Conservation (phyloP, 2,113 vertebrate genomes). For the Rhinichthys klamathensis region DNA sequence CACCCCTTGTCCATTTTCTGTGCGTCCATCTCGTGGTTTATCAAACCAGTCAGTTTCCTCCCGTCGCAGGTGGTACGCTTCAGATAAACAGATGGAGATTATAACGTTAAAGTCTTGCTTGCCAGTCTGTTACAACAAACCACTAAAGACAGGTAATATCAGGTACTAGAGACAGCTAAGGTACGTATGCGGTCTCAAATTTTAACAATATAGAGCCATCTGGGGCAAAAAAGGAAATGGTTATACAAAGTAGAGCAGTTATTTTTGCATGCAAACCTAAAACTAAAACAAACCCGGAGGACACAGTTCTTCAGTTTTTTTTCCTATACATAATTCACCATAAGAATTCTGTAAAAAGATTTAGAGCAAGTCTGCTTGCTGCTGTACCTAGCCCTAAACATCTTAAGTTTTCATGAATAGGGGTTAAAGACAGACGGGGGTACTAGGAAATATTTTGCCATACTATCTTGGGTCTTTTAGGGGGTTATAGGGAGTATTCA, state of each 20-base stretch:
- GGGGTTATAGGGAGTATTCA: not conserved
- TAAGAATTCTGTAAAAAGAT: not conserved
- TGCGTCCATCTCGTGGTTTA: slow-evolving; percentile 89
- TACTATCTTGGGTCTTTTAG: not conserved
- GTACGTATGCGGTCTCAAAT: not conserved
- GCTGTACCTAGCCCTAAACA: not conserved
- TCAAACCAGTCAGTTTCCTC: slow-evolving; percentile 99
- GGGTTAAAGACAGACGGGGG: not conserved
- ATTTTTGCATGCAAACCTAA: slow-evolving; percentile 23
- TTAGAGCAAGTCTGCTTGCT: not conserved
- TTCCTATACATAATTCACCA: not conserved
- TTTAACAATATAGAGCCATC: slow-evolving; percentile 6
- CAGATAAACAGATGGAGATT: slow-evolving; percentile 69
- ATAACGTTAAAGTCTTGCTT: slow-evolving; percentile 73
- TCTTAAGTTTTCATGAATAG: not conserved
- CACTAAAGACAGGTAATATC: not conserved
- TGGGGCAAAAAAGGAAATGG: slow-evolving; percentile 22
- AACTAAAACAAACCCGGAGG: slow-evolving; percentile 13
- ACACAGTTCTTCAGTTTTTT: not conserved
- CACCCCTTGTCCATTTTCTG: slow-evolving; percentile 85
- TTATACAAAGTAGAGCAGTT: slow-evolving; percentile 29
- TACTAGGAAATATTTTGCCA: not conserved
- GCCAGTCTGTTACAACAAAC: slow-evolving; percentile 39
- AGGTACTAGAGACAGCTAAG: slow-evolving; percentile 8
- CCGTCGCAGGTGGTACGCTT: slow-evolving; percentile 94